Base-by-base conservation (phyloP, 2,797 vertebrate species). In the Helostoma temminkii region DNA sequence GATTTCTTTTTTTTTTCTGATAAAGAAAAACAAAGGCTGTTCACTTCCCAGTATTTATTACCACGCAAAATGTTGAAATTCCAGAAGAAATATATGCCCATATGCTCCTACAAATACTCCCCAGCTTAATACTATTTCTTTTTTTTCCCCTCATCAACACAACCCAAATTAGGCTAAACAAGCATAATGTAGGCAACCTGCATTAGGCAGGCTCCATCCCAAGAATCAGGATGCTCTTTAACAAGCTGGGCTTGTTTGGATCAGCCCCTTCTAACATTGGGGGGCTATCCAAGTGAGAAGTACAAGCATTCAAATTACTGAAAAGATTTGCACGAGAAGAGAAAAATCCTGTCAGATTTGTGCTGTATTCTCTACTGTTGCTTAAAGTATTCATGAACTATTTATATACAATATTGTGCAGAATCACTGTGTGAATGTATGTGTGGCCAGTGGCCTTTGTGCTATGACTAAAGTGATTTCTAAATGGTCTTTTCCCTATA, bases 161-260 rank as follows among this genome's bases (percentile, higher is more conserved):
- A 52, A 59, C 39, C 54, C 46, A 56, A 66, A 71, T 70, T 64
- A 61, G 45, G 14, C 49, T 68, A 42, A 71, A 58, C 61, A 56
- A 58, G 48, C 62, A 54, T 61, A 66, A 49, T 61, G 42, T 52
- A 36, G 54, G 24, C 36, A 67, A 39, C 9, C n/a, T 66, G 61
- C 30, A 63, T 50, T 62, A 14, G 22, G 49, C 62, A 58, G 55
- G 32, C 41, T 67, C 54, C 47, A 41, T 46, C 25, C 18, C 26
- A 52, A n/a, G n/a, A n/a, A n/a, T n/a, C n/a, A n/a, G n/a, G 7
- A 0, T 11, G 41, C 24, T n/a, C 25, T 53, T 30, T 52, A 52
- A 41, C 47, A 28, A 43, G 36, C 32, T 45, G 26, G 26, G 25
- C 26, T 39, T 2, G 0, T 47, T 25, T 25, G 4, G n/a, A n/a